Evolutionary conservation across 1,140 invertebrate genomes (phyloP), one percentile per base, ranked within the genome.

Genomic region (Brachionus paranguensis): DNA sequence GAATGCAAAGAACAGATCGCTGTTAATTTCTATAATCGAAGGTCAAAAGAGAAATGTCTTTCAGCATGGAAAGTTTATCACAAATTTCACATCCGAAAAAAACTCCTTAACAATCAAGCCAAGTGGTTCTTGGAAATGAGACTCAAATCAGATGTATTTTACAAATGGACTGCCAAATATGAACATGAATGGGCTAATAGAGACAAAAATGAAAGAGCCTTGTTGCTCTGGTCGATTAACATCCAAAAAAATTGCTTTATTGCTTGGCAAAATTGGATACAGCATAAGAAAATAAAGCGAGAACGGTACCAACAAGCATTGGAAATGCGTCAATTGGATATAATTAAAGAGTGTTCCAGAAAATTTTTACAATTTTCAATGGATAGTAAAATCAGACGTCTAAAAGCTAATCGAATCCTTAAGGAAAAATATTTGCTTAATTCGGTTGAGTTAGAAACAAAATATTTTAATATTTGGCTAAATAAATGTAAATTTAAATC

Each of bases 401-500:
- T 43, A 0, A 8, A 60, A 20, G 41, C 53, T n/a, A 41, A 11
- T 10, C 50, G 78, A 14, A 60, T 64, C 17, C 37, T 68, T 7
- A 60, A 68, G 24, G 37, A 81, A 81, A 81, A 68, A 81, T 81
- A 43, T 81, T 60, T 64, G 17, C 50, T 81, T 11, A 81, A 43
- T 43, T 10, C 29, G 12, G 78, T 64, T 14, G 78, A 81, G 45
- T 37, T 81, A 27, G 24, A 81, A 45, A 6, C 33, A 17, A 81
- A 81, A 47, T 81, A 81, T 64, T 81, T 81, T 45, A 68, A 81
- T 41, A 81, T 81, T 45, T 81, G 78, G 78, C 43, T 64, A 14
- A 60, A 64, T 41, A 81, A 81, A 64, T 81, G 78, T 33, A 81
- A 76, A n/a, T 64, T 68, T 43, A 81, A 81, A 53, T 53, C 20